Base-by-base conservation (phyloP, 1,140 invertebrate genomes). In the Drosophila trapezifrons region DNA sequence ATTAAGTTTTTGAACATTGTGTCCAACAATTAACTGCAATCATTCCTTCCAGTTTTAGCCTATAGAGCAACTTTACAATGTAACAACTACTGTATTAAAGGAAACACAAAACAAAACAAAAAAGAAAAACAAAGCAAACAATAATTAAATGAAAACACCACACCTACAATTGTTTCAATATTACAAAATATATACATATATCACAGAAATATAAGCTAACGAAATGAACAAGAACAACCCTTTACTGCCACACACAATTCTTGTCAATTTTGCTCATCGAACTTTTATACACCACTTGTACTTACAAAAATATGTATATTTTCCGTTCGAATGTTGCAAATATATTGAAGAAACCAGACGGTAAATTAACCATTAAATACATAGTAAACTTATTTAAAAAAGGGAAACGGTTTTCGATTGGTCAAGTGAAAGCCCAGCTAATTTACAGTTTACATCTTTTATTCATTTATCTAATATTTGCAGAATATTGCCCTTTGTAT, bases 11-110 rank as follows among this genome's bases (percentile, higher is more conserved):
- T 52, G 13, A 74, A 57, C 57, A 62, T 80, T 86, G 60, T 85
- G 82, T 85, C 78, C 82, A 85, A 72, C 74, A 85, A 86, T 86
- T 81, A 78, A 86, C 80, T 67, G 82, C 82, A 85, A 86, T 85
- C 82, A 85, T 85, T 85, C 82, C 82, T 85, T 85, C 82, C 82
- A 85, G 78, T 72, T 71, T 54, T 85, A 85, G 82, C 82, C 67
- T 86, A 77, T 81, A 86, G 82, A 81, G 82, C 78, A 85, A 78
- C 67, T 67, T 85, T 75, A 80, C 79, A 70, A 85, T 85, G 78
- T 78, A 86, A 81, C 71, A 81, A 81, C 71, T 81, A 86, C 47
- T 85, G 70, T 86, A 85, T 86, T 85, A 58, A 74, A 78, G 63
- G 52, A 64, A 49, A 66, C 75, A 71, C 51, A 69, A 54, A 54